phyloP scores from a whole-genome alignment of 2,113 vertebrate species.

The Lates calcarifer region DNA sequence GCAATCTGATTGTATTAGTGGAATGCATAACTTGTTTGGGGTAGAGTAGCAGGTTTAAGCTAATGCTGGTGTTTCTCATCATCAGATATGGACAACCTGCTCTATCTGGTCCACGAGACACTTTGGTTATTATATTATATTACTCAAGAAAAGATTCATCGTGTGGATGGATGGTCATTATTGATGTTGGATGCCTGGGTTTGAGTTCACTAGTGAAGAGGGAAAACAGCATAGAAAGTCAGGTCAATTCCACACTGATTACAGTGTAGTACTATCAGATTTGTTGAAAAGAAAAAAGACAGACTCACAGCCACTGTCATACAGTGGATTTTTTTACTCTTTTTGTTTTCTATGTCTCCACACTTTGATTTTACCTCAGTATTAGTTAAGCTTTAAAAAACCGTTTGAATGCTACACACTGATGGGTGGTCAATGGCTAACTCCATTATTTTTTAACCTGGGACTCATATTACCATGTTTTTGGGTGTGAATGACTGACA shows the following conservation, averaged over 20 bases:
- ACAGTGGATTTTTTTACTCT: not conserved
- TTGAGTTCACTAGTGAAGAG: not conserved
- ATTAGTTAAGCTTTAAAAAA: conserved; percentile 23
- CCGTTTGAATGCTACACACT: not conserved
- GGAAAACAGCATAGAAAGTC: not conserved
- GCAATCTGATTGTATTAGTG: conserved; percentile 22
- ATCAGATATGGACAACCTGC: conserved; percentile 39
- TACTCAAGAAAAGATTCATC: conserved; percentile 35
- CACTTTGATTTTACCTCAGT: conserved; percentile 6
- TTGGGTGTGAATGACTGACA: no score
- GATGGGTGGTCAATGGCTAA: not conserved
- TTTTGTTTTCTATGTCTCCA: not conserved
- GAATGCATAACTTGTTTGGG: not conserved
- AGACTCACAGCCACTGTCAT: not conserved
- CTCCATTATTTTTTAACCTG: no score
- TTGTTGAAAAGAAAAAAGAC: not conserved
- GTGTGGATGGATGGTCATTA: conserved; percentile 1
- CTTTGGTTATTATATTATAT: conserved; percentile 32
- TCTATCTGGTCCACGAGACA: conserved; percentile 11
- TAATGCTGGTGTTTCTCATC: conserved; percentile 35
- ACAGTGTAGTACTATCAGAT: not conserved
- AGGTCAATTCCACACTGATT: not conserved
- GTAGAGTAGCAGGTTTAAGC: conserved; percentile 39
- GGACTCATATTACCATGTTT: no score
- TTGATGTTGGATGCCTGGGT: not conserved